Base-by-base conservation (phyloP, 2,888 invertebrate genomes). In the Acronicta leporina region DNA sequence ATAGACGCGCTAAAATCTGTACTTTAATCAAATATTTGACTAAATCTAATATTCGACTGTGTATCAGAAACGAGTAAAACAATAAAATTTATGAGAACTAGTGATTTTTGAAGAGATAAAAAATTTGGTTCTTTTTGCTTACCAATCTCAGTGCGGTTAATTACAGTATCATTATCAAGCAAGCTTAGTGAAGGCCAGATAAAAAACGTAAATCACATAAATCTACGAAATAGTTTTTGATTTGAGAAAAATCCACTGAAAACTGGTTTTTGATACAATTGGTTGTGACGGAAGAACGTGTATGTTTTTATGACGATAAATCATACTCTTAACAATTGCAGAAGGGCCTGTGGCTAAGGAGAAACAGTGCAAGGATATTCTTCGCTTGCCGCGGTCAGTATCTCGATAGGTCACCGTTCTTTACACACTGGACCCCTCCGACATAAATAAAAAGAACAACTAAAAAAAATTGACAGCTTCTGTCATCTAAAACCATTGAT, bases 21-120 rank as follows among this genome's bases (percentile, higher is more conserved):
- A n/a, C n/a, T n/a, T n/a, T n/a, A n/a, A n/a, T n/a, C n/a, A n/a
- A n/a, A n/a, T n/a, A n/a, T n/a, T n/a, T n/a, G n/a, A n/a, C n/a
- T n/a, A n/a, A n/a, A n/a, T n/a, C n/a, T n/a, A n/a, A n/a, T n/a
- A n/a, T n/a, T n/a, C n/a, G n/a, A n/a, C n/a, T n/a, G n/a, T n/a
- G n/a, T n/a, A n/a, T n/a, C n/a, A n/a, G n/a, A n/a, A n/a, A n/a
- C n/a, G n/a, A n/a, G n/a, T 15, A 54, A 51, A 54, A 40, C 4
- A 70, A 42, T 51, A 54, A 52, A 54, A 15, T 33, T 47, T 0
- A 25, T 49, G 4, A 15, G 40, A 71, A 65, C 53, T 33, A 38
- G 60, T 54, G 47, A 40, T 54, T 54, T 69, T 45, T 38, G n/a
- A 38, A n/a, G 1, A 8, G 44, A 8, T 7, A 46, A 25, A 41